These are phyloP conservation scores for Hystrix cristata DNA, from an alignment of 2,113 vertebrate species.

Conservation along the genomic window DNA sequence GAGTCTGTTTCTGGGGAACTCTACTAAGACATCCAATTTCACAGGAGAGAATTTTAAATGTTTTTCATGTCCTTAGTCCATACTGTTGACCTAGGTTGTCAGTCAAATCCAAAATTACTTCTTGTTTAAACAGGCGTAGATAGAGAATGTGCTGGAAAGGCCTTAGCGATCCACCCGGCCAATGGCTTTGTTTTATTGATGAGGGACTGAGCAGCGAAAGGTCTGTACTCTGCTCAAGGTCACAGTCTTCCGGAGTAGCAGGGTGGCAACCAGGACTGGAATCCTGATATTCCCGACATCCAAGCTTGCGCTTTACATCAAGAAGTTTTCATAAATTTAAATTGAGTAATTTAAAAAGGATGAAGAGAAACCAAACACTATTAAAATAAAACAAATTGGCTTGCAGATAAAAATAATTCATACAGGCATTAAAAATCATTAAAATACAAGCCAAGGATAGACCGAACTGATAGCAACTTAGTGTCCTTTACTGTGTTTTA, in stretches of 20 bases:
- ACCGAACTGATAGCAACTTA: constrained; percentile 4
- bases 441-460: constrained; percentile 64
- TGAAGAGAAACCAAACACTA: constrained; percentile 72
- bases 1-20: neutral
- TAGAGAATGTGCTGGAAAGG: constrained; percentile 49
- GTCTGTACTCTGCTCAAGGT: constrained; percentile 63
- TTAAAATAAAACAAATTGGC: constrained; percentile 67
- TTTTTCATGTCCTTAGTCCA: constrained; percentile 58
- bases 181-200: constrained; percentile 80
- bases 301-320: neutral
- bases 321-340: constrained; percentile 78
- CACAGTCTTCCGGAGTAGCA: constrained; percentile 10
- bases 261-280: constrained; percentile 12
- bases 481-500: neutral
- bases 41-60: constrained; percentile 54
- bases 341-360: constrained; percentile 66
- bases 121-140: constrained; percentile 75
- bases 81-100: constrained; percentile 71
- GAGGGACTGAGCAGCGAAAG: constrained; percentile 48
- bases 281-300: constrained; percentile 57
- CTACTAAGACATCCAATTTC: neutral
- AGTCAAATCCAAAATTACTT: constrained; percentile 78
- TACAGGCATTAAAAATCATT: constrained; percentile 64
- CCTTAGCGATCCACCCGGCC: neutral
- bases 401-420: constrained; percentile 71